Percentiles rank a stretch among this genome's conserved stretches.
These are phyloP conservation scores for Geotrypetes seraphini DNA, from an alignment of 2,797 vertebrate species.

Conservation along the genomic window DNA sequence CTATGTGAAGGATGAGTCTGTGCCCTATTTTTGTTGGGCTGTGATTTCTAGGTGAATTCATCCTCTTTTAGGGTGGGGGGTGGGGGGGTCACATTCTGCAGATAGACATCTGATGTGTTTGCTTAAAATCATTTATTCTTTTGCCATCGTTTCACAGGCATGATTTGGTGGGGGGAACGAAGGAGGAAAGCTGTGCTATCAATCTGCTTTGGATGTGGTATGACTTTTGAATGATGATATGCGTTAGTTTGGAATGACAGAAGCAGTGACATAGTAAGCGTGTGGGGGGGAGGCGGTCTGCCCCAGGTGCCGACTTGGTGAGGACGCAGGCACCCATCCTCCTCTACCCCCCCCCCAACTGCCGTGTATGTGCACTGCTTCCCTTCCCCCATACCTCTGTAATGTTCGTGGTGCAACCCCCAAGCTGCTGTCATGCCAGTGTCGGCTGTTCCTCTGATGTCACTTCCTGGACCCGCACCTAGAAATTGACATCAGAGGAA, in stretches of 20 bases:
- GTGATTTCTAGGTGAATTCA: conserved; percentile 27
- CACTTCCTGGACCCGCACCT: too few relatives aligned
- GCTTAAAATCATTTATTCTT: conserved; percentile 25
- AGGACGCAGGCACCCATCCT: too few relatives aligned
- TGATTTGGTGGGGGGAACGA: background rate
- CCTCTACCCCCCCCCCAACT: too few relatives aligned
- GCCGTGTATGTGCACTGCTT: too few relatives aligned
- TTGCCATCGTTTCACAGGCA: background rate
- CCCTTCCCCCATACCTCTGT: too few relatives aligned
- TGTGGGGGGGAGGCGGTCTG: too few relatives aligned
- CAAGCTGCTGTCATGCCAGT: too few relatives aligned
- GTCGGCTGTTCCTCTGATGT: too few relatives aligned
- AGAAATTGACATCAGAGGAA: too few relatives aligned
- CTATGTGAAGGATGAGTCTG: conserved; percentile 18
- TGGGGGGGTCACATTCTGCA: conserved; percentile 7
- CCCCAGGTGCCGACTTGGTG: too few relatives aligned
- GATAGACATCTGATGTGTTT: background rate
- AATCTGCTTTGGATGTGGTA: background rate
- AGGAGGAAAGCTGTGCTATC: background rate
- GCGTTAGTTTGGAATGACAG: background rate
- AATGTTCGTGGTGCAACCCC: too few relatives aligned
- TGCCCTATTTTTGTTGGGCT: conserved; percentile 4
- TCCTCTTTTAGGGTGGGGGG: conserved; percentile 20
- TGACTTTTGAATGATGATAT: background rate
- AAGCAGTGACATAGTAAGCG: too few relatives aligned